phyloP scores from a whole-genome alignment of 2,888 invertebrate genomes.

The Koerneria pararmatus region DNA sequence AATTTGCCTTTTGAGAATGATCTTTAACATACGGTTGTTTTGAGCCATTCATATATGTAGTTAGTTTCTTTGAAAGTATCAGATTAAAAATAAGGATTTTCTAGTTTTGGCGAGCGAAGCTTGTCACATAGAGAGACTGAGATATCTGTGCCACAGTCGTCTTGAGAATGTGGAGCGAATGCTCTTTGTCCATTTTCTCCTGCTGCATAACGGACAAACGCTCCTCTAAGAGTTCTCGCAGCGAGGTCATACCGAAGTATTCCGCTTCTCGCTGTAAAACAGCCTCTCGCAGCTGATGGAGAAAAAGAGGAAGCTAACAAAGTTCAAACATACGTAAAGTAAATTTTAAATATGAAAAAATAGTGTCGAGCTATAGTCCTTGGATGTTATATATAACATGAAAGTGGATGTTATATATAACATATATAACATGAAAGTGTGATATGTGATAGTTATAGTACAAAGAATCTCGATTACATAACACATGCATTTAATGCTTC shows the following conservation, averaged over 20 bases:
- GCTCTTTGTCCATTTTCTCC: constrained; percentile 12
- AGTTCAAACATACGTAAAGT: too few species aligned
- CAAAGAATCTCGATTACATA: too few species aligned
- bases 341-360: too few species aligned
- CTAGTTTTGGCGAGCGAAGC: constrained; percentile 19
- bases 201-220: constrained; percentile 5
- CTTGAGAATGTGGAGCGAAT: constrained; percentile 16
- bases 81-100: neutral
- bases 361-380: too few species aligned
- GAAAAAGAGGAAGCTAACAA: too few species aligned
- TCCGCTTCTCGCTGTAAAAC: constrained; percentile 30
- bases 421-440: too few species aligned
- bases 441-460: too few species aligned
- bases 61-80: neutral
- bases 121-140: constrained; percentile 22
- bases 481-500: too few species aligned
- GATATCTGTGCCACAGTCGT: constrained; percentile 20
- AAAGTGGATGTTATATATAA: too few species aligned
- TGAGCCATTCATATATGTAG: neutral
- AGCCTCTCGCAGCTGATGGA: neutral
- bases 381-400: too few species aligned
- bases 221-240: constrained; percentile 24
- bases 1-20: too few species aligned
- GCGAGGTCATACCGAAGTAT: constrained; percentile 25
- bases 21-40: too few species aligned